Evolutionary conservation across 2,113 vertebrate species (phyloP), one percentile per base, ranked within the genome.

Genomic region (Semicossyphus pulcher): DNA sequence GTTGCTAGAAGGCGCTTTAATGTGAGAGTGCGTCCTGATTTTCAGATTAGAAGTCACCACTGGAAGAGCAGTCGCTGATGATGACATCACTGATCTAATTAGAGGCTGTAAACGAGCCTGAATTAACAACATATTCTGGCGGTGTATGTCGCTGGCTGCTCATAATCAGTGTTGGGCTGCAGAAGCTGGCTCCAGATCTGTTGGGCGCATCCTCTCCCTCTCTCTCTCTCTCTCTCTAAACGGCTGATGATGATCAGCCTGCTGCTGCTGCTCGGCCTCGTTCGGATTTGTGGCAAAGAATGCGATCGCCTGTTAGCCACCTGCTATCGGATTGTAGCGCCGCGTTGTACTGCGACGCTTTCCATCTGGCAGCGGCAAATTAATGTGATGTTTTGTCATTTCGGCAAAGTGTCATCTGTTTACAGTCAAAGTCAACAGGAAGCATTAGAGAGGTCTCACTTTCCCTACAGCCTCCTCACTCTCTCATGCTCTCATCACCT

Each of bases 321-420:
- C 61, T 85, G 78, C 66, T 81, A 65, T 42, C 12, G 2, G 14
- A 25, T 36, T 32, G 61, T 26, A 14, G 79, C 42, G 36, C 57
- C 28, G 36, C 62, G 32, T 36, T 78, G 70, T 67, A 16, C 64
- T 2, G 37, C 47, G 15, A 42, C 8, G 64, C 63, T 1, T 48
- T 85, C 73, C 80, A 80, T 87, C 76, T 82, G 80, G 63, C 25
- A 44, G 14, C 52, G 45, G 5, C 58, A 77, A 72, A 77, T 75
- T 16, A 80, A 83, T 68, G 57, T 71, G 77, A 78, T 61, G 39
- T 62, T 78, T 59, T 66, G 45, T 74, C 78, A 76, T 62, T 45
- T 49, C 63, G 47, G 66, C 58, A 58, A 80, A 71, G 52, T 58
- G 67, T 32, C 44, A 67, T 65, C 77, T 56, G 58, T 83, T 72